Evolutionary conservation across 2,113 vertebrate species (phyloP), one percentile per base, ranked within the genome.

Genomic region (Monarcha castaneiventris): DNA sequence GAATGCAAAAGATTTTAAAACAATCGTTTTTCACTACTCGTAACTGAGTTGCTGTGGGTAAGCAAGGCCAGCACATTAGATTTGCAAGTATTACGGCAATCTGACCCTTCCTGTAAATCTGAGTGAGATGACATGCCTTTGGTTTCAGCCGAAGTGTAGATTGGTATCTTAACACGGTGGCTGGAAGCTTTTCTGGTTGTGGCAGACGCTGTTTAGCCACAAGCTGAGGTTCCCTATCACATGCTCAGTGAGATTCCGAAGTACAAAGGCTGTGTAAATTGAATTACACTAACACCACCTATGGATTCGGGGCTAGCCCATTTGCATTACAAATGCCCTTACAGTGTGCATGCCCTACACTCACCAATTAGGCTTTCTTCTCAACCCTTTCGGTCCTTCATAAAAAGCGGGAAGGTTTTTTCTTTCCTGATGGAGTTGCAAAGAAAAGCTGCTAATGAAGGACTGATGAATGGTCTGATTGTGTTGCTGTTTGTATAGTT

Each of bases 401-500:
- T 78, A 89, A 80, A 96, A 97, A 95, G 89, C 95, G 92, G 88
- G 73, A 92, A 93, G 97, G 58, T 41, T 97, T 96, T 95, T 95
- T 82, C 95, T 93, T 91, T 77, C 87, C 84, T 95, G 89, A 43
- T 89, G 93, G 83, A 89, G 17, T 19, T 87, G 89, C 82, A 82
- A 94, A 95, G 93, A 94, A 96, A 96, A 97, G 97, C 96, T 95
- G 96, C 97, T 98, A 98, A 98, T 97, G 97, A 98, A 97, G 96
- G 96, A 63, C 80, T 61, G 84, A 95, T 98, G 97, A 98, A 98
- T 98, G 93, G 97, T 62, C 44, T 32, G 37, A 98, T 98, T 98
- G 98, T 98, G 87, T 66, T 73, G 73, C 97, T 98, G 96, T 98
- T 98, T 98, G 97, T 97, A 96, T 97, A 94, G 97, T 97, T 98